phyloP scores from a whole-genome alignment of 2,888 invertebrate species.

The Drosophila antonietae region DNA sequence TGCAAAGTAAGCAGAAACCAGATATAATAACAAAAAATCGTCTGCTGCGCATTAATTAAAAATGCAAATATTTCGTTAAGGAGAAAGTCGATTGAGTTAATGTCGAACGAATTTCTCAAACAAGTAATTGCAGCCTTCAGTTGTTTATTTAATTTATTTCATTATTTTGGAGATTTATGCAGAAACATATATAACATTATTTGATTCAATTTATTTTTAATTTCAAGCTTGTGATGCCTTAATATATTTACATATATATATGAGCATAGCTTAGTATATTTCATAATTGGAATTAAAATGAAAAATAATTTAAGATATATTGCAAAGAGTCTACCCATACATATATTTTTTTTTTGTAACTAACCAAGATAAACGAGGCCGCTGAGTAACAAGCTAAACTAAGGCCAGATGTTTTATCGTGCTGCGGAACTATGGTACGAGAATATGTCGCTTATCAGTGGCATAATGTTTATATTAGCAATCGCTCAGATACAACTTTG shows the following conservation, averaged over 20 bases:
- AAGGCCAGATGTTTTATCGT: slow-evolving; percentile 32
- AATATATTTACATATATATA: too few relatives aligned
- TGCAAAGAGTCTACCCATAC: background rate
- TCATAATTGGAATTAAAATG: background rate
- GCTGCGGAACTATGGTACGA: slow-evolving; percentile 4
- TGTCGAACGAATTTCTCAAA: slow-evolving; percentile 35
- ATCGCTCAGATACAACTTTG: slow-evolving; percentile 52
- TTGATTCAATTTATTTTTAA: background rate
- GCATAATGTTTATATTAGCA: slow-evolving; percentile 43
- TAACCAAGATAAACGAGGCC: background rate
- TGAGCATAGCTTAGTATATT: background rate
- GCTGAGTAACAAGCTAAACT: slow-evolving; percentile 17
- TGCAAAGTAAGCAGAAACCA: background rate
- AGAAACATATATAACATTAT: too few relatives aligned
- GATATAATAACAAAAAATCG: background rate
- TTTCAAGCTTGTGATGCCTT: too few relatives aligned
- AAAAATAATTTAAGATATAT: background rate
- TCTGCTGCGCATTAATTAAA: slow-evolving; percentile 16
- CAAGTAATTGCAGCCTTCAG: slow-evolving; percentile 7
- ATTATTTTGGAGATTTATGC: background rate
- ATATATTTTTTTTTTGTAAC: background rate
- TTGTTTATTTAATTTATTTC: background rate
- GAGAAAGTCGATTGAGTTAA: slow-evolving; percentile 38
- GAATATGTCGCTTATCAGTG: slow-evolving; percentile 55
- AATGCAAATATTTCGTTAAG: slow-evolving; percentile 28